These are phyloP conservation scores for Dolichopus griseipennis DNA, from an alignment of 2,888 invertebrate genomes.

Conservation along the genomic window DNA sequence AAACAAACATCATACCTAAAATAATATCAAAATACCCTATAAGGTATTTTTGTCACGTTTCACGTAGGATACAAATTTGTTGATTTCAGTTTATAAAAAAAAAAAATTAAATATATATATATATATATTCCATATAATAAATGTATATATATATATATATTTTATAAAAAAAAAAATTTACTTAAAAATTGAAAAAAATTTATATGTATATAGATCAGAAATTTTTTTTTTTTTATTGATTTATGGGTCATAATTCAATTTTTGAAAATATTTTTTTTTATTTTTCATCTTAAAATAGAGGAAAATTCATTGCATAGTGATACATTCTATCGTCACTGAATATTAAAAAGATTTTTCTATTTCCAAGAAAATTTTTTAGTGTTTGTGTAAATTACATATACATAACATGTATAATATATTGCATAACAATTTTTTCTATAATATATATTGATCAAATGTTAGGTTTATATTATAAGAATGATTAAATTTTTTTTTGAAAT, in stretches of 20 bases:
- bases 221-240: neutral
- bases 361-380: no score
- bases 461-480: no score
- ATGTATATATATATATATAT: no score
- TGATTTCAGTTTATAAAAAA: conserved; percentile 6
- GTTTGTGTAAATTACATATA: no score
- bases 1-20: no score
- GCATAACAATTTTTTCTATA: no score
- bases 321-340: neutral
- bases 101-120: neutral
- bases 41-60: conserved; percentile 1
- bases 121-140: neutral
- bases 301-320: conserved; percentile 1
- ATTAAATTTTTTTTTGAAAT: no score
- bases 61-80: neutral
- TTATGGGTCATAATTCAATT: conserved; percentile 4
- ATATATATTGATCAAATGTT: no score
- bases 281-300: neutral
- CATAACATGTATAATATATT: no score
- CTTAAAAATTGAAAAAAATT: no score
- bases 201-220: neutral
- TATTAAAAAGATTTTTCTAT: neutral
- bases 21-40: neutral
- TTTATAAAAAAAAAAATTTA: no score
- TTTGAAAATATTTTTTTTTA: neutral